A percentile compares a stretch with the other conserved stretches of the same genome.
Evolutionary conservation across 1,140 invertebrate species (phyloP).

Genomic region (Drosophila lacteicornis): DNA sequence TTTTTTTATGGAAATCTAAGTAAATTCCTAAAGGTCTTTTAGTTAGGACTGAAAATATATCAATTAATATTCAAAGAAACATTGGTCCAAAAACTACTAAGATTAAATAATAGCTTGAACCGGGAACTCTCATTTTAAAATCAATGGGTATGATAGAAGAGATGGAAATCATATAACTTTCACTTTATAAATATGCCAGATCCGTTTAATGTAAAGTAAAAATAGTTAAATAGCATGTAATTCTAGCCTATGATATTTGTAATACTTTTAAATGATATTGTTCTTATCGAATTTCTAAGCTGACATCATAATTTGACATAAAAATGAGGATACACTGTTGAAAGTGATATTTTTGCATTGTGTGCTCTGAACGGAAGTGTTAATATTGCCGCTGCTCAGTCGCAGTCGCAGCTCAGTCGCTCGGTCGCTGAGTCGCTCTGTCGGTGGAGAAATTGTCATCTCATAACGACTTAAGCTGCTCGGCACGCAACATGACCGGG

Average conservation of each 20-base stretch:
- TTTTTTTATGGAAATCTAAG: neutral
- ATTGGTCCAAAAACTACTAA: neutral
- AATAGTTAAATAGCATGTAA: too few species aligned
- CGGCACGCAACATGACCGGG: constrained; percentile 62
- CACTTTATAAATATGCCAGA: neutral
- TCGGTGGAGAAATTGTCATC: constrained; percentile 64
- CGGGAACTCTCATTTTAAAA: neutral
- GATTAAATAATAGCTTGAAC: too few species aligned
- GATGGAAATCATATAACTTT: neutral
- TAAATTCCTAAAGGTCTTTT: neutral
- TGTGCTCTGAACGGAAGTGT: constrained; percentile 63
- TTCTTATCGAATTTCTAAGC: neutral
- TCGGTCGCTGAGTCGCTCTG: constrained; percentile 2
- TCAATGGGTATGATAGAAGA: neutral
- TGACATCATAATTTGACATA: neutral
- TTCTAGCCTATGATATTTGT: neutral
- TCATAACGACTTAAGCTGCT: constrained; percentile 78
- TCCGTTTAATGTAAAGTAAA: too few species aligned
- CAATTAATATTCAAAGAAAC: neutral
- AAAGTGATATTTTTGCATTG: constrained; percentile 2
- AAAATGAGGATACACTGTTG: neutral
- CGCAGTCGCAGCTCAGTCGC: constrained; percentile 29
- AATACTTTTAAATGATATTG: neutral
- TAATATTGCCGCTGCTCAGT: constrained; percentile 68
- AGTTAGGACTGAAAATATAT: neutral